Evolutionary conservation across 2,113 vertebrate species (phyloP), one percentile per base, ranked within the genome.

Genomic region (Asarcornis scutulata): DNA sequence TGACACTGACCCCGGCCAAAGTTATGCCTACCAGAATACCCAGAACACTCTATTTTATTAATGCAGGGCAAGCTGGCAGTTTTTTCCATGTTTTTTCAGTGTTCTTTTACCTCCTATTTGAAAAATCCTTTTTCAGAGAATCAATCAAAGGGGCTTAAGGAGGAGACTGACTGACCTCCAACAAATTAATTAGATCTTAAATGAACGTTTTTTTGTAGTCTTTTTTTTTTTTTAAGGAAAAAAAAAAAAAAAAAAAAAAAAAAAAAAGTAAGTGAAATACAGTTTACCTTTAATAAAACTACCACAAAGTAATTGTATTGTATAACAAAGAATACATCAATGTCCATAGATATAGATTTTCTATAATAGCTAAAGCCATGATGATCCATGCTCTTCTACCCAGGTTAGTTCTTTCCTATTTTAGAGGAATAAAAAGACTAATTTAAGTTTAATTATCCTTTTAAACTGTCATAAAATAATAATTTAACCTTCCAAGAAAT

Each of bases 221-320:
- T 78, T 74, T 20, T 58, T 68, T 40, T 15, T 40, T 15, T 9
- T 18, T 26, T n/a, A n/a, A n/a, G n/a, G n/a, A n/a, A n/a, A n/a
- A n/a, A n/a, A n/a, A n/a, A n/a, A n/a, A 9, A 11, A 6, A 11
- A 48, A 48, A 48, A 48, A 48, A 36, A 17, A 48, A 21, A 18
- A 52, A 9, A 48, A 71, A 81, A 56, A 16, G 16, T 31, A 63
- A 91, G 88, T 92, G 94, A 97, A 96, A 97, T 95, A 93, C 40
- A 50, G 74, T 89, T 96, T 95, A 91, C n/a, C 31, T 93, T 92
- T 86, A 88, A 92, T 89, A 96, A 96, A 95, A 90, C 44, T 86
- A 82, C 31, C 9, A 29, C 31, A n/a, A 88, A 92, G 73, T 83
- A 78, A 96, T 79, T 82, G 23, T 84, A 62, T 81, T 92, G 9